Evolutionary conservation across 2,888 invertebrate species (phyloP), one percentile per base, ranked within the genome.

Genomic region (Eumerus sabulonum): DNA sequence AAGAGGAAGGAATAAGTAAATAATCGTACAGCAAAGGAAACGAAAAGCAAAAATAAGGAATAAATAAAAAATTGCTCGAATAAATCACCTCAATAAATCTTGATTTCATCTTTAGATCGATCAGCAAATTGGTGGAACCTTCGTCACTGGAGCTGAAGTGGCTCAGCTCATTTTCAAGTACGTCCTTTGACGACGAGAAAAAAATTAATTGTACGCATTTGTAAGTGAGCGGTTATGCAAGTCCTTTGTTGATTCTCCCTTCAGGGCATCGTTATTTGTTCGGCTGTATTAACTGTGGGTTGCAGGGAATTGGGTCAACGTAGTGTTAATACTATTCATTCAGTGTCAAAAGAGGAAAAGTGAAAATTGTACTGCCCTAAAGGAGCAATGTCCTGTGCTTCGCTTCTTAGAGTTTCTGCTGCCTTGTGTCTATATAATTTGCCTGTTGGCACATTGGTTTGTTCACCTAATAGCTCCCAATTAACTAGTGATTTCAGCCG

Each of bases 71-170:
- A 57, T 50, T 40, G 50, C 53, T 53, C 67, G 68, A 73, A 79
- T 79, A 79, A 79, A 79, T 79, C 74, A 79, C 74, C 74, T 64
- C 74, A 54, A 79, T 79, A 79, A 79, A 79, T 74, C 79, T 64
- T 74, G 64, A 79, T 79, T 79, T 70, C 68, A 63, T 68, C 64
- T 53, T 62, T 47, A 51, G 59, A 66, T 47, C 47, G 45, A 68
- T 63, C 68, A 64, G 79, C 56, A 63, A 77, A 77, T 77, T 77
- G 73, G 62, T 47, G 62, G 67, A 72, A 77, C 73, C 77, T 38
- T 42, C 73, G 38, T 67, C 67, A 51, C 17, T 38, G 35, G 27
- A 18, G 7, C 51, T 53, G 36, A 53, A 64, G 63, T 48, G 53
- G 19, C 19, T 5, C 48, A 17, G 19, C 18, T 35, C 44, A 27